A percentile compares a stretch with the other conserved stretches of the same genome.
These are phyloP conservation scores for Spilogale gracilis DNA, from an alignment of 2,113 vertebrate species.

Conservation along the genomic window DNA sequence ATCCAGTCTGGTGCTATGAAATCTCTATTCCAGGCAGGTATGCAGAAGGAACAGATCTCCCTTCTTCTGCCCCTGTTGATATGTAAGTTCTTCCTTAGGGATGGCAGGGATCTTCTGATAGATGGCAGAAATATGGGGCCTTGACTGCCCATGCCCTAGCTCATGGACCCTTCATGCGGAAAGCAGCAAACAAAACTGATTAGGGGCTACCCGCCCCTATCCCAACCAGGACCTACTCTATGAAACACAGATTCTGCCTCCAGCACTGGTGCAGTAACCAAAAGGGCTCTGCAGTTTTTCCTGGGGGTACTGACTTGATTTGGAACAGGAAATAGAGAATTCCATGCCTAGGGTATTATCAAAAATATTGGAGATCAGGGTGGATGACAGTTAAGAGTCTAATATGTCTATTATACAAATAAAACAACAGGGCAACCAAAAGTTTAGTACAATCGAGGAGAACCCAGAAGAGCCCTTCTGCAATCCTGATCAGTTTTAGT, in stretches of 20 bases:
- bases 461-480: not conserved
- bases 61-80: not conserved
- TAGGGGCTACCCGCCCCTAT: not conserved
- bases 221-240: not conserved
- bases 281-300: not conserved
- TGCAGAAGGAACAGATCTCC: not conserved
- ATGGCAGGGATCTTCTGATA: not conserved
- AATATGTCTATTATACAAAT: not conserved
- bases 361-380: not conserved
- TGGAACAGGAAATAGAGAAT: not conserved
- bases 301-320: not conserved
- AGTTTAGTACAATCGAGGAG: not conserved
- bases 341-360: not conserved
- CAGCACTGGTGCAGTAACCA: fast-evolving
- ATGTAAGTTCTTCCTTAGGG: not conserved
- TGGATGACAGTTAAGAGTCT: not conserved
- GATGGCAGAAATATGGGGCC: not conserved
- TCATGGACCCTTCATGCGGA: not conserved
- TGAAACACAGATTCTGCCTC: not conserved
- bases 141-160: not conserved
- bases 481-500: not conserved
- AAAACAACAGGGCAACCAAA: not conserved
- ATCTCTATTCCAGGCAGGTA: not conserved
- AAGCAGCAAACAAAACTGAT: not conserved
- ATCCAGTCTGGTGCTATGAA: not conserved